Evolutionary conservation across 2,113 vertebrate genomes (phyloP), one percentile per base, ranked within the genome.

Genomic region (Zingel zingel): DNA sequence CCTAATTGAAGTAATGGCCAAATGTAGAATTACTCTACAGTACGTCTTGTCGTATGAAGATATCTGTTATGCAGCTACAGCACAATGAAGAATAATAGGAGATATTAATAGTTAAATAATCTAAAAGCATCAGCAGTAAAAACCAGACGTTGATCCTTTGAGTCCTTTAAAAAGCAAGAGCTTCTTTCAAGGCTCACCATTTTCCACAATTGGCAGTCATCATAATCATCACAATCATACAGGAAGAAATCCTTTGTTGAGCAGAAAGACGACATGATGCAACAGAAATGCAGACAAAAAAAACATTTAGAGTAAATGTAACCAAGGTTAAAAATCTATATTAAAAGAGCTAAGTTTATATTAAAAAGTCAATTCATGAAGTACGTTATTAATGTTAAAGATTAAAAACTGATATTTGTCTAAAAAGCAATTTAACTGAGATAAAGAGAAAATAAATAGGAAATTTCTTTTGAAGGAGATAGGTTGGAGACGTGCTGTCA

Each of bases 111-210:
- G 63, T 66, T 13, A 48, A 77, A 27, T 43, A 36, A 61, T 82
- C 19, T 61, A 62, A 81, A 80, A 77, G 58, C 80, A 43, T 69
- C 36, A 16, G 3, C 30, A 5, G 75, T 61, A 57, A 67, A 67
- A 25, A 6, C 47, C n/a, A 5, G 1, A 43, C 84, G 86, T 86
- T 88, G 65, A 85, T 73, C 61, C 21, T 57, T 71, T 82, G 13
- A 11, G 74, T 48, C 43, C 30, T 48, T 59, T 14, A 80, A 72
- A 81, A 71, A 54, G 5, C 45, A 58, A 13, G 25, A 33, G 30
- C 30, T 65, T 50, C 19, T 75, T 79, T 82, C 36, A 63, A 72
- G 54, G 59, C 27, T 23, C 53, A 43, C 65, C n/a, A 19, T 63
- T 79, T 61, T 25, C 56, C 57, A 50, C 77, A 48, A 71, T 62